Evolutionary conservation across 1,140 invertebrate species (phyloP).

Genomic region (Zaprionus kolodkinae): DNA sequence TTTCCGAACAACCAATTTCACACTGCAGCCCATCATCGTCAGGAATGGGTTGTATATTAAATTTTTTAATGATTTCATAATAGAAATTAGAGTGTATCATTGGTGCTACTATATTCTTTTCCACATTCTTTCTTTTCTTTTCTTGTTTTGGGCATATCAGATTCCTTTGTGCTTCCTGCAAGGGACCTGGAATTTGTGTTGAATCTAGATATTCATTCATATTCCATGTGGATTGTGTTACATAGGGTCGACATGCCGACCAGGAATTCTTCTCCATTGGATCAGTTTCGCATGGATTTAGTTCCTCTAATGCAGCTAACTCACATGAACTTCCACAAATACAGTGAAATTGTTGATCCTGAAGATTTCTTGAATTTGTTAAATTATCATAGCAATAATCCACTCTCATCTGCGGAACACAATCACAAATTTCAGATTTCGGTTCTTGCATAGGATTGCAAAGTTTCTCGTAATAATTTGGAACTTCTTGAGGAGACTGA

Average conservation of each 20-base stretch:
- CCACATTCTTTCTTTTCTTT: neutral
- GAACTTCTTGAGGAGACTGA: too few species aligned
- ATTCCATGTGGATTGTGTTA: neutral
- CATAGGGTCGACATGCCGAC: neutral
- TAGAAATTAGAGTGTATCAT: slow-evolving; percentile 37
- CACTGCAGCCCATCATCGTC: too few species aligned
- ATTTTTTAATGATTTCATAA: slow-evolving; percentile 44
- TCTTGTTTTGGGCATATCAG: neutral
- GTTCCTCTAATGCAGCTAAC: neutral
- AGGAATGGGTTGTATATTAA: slow-evolving; percentile 32
- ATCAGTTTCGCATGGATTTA: neutral
- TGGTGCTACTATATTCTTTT: neutral
- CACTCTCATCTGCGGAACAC: neutral
- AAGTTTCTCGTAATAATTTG: too few species aligned
- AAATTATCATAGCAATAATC: neutral
- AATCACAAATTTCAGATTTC: too few species aligned
- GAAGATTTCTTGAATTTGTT: neutral
- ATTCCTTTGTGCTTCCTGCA: neutral
- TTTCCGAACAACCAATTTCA: too few species aligned
- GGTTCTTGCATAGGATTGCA: too few species aligned
- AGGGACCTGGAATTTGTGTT: neutral
- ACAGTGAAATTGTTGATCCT: neutral
- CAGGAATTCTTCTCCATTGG: neutral
- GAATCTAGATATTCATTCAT: neutral
- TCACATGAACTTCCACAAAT: neutral